Base-by-base conservation (phyloP, 2,888 invertebrate genomes). In the Congeria kusceri region DNA sequence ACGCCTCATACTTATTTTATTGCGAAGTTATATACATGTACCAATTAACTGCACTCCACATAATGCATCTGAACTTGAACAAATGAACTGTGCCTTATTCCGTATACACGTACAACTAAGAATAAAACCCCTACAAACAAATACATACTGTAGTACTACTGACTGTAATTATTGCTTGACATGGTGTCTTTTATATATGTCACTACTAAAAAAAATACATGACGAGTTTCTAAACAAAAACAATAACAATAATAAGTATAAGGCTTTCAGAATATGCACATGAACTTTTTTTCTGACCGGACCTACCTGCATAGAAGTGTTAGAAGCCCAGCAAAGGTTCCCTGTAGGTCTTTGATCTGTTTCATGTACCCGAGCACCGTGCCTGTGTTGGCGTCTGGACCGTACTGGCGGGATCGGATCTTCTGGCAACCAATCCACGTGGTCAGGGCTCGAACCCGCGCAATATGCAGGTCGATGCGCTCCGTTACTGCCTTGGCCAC, bases 271-370 rank as follows among this genome's bases (percentile, higher is more conserved):
- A 44, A n/a, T n/a, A n/a, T n/a, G n/a, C n/a, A n/a, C n/a, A n/a
- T n/a, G n/a, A n/a, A n/a, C n/a, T n/a, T n/a, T n/a, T n/a, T n/a
- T n/a, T n/a, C n/a, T 62, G 25, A 39, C 2, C 7, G n/a, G 13
- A 3, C 80, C 56, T 75, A 89, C 89, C 89, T 85, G 77, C 88
- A 88, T 3, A 89, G 73, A 9, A 83, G 63, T 3, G 88, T 80
- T 20, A 88, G 82, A 27, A 89, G 82, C 3, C 81, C 74, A 13
- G 85, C 82, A 76, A 86, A 88, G 0, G 87, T 86, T 9, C 88
- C 86, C 18, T 78, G 77, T 1, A 75, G 66, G 20, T 86, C 80
- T 53, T 86, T 81, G 15, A 90, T 87, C 29, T 81, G 74, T 70
- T 86, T 84, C 83, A 90, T 85, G 65, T 88, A 86, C 0, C 82